Evolutionary conservation across 2,888 invertebrate species (phyloP), one percentile per base, ranked within the genome.

Genomic region (Philhelius pedissequus): DNA sequence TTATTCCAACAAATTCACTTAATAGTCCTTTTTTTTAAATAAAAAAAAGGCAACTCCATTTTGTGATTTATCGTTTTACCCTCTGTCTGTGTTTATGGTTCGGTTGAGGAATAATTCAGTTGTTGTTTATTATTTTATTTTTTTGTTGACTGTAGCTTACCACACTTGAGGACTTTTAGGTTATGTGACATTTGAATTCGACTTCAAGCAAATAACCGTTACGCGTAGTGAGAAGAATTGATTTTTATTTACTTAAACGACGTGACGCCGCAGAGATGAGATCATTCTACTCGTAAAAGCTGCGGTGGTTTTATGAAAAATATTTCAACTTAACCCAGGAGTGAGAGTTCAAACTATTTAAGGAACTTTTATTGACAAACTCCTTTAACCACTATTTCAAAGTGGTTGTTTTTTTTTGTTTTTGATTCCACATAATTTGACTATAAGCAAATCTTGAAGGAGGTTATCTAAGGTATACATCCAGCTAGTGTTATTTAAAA

Each of bases 1-100:
- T n/a, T n/a, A n/a, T n/a, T 81, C 58, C 80, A 75, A 78, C 64
- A 75, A 64, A 70, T 64, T 45, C 66, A 60, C 35, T 40, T 50
- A 73, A 71, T 22, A 69, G 76, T 32, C 45, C 18, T 45, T 64
- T n/a, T n/a, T n/a, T n/a, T n/a, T 13, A 20, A 43, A 27, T 15
- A 27, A 8, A 6, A 15, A 6, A 54, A 15, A 40, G 43, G 62
- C 43, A 62, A n/a, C 11, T 20, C 45, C 64, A 27, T 11, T 43
- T 62, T 62, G 62, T 64, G 64, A 64, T 64, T 64, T 64, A 64
- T 64, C 45, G 64, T 48, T 48, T 30, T 27, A 15, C 20, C 5
- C 25, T 20, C 22, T 22, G 18, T 18, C 18, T 20, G 6, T 22
- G n/a, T 40, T 64, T 30, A 4, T 20, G 56, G 2, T 54, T 15